Evolutionary conservation across 1,140 invertebrate genomes (phyloP).

Genomic region (Pseudomyrmex cubaensis): DNA sequence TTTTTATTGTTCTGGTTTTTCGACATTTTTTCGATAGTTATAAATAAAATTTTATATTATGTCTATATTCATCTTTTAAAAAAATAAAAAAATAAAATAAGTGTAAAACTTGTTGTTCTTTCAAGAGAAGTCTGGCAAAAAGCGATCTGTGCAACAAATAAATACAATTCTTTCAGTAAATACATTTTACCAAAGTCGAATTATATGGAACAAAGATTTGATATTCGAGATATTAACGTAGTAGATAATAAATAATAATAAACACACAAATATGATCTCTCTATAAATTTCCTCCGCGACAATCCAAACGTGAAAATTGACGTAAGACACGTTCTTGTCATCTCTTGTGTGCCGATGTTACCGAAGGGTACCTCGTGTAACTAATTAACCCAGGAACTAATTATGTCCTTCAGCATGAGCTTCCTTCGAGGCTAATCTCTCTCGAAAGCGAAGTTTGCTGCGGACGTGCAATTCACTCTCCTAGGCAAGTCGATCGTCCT

Average conservation of each 20-base stretch:
- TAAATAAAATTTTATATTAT: too few species aligned
- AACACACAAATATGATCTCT: background rate
- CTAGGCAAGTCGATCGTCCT: constrained; percentile 31
- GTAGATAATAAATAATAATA: background rate
- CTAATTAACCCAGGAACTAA: constrained; percentile 57
- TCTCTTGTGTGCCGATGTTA: background rate
- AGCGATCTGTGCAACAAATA: too few species aligned
- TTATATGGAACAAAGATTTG: too few species aligned
- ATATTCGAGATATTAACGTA: background rate
- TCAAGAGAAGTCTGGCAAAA: too few species aligned
- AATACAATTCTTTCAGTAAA: too few species aligned
- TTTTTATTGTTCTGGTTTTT: background rate
- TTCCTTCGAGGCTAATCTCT: constrained; percentile 58
- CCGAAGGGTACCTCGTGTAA: background rate
- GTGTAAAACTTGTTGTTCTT: too few species aligned
- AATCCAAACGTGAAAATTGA: background rate
- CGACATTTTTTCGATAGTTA: too few species aligned
- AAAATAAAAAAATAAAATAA: too few species aligned
- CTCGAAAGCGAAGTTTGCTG: constrained; percentile 27
- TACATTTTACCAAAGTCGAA: too few species aligned
- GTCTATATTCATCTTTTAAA: too few species aligned
- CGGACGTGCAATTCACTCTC: constrained; percentile 28
- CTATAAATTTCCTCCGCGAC: background rate
- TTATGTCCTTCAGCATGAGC: constrained; percentile 33
- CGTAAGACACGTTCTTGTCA: background rate